Evolutionary conservation across 2,888 invertebrate genomes (phyloP).

Genomic region (Nemotelus pantherinus): DNA sequence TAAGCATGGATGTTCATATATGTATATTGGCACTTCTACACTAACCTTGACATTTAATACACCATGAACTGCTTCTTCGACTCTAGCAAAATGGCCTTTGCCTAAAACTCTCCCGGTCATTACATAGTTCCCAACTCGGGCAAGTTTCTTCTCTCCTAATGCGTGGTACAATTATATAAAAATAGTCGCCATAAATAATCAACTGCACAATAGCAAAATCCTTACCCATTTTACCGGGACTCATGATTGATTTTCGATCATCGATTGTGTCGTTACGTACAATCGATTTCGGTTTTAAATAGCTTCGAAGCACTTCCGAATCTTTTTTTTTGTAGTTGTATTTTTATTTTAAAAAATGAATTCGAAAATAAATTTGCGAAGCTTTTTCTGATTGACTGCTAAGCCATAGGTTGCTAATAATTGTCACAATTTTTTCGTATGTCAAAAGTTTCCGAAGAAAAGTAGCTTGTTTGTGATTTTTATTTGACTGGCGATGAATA

Average conservation of each 20-base stretch:
- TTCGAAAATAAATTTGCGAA: slow-evolving; percentile 35
- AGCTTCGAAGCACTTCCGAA: not conserved
- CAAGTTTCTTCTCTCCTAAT: slow-evolving; percentile 62
- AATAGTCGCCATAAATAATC: not conserved
- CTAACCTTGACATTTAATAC: slow-evolving; percentile 71
- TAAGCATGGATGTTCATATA: no score
- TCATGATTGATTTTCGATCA: slow-evolving; percentile 2
- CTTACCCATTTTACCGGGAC: slow-evolving; percentile 35
- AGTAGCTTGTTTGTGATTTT: no score
- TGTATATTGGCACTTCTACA: no score
- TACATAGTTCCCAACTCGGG: slow-evolving; percentile 75
- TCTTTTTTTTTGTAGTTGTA: slow-evolving; percentile 5
- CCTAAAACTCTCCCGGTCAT: slow-evolving; percentile 77
- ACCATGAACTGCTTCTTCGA: slow-evolving; percentile 77
- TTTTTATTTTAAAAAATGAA: slow-evolving; percentile 26
- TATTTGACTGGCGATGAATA: no score
- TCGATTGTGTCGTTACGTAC: not conserved
- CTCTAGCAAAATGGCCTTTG: slow-evolving; percentile 80
- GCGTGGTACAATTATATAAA: not conserved
- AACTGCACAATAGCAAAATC: not conserved
- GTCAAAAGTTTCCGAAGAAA: no score
- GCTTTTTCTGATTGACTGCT: slow-evolving; percentile 12
- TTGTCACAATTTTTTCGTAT: not conserved
- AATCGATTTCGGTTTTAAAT: not conserved
- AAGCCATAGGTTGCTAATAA: slow-evolving; percentile 31